Conservation (phyloP, 2,888 invertebrate genomes). For the Slavum lentiscoides region DNA sequence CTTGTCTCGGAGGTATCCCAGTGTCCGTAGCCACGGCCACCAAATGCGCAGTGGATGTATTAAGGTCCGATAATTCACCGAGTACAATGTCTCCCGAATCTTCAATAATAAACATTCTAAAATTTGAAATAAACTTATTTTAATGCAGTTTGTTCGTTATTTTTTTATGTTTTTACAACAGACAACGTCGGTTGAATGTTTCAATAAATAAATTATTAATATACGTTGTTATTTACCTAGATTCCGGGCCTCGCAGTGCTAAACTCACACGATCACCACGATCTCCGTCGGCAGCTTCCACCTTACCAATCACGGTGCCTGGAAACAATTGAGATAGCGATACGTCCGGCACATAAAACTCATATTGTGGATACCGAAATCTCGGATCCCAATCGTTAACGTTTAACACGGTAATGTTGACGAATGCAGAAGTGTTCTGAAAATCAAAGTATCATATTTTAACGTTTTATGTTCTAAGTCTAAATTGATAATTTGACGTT, state of each 20-base stretch:
- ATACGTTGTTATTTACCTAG: constrained; percentile 62
- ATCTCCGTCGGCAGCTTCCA: constrained; percentile 89
- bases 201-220: not conserved
- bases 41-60: constrained; percentile 70
- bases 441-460: constrained; percentile 56
- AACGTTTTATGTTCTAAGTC: too few species aligned
- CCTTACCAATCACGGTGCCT: constrained; percentile 60
- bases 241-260: constrained; percentile 72
- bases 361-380: constrained; percentile 84
- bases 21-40: constrained; percentile 83
- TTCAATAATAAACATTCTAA: constrained; percentile 69
- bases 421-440: constrained; percentile 81
- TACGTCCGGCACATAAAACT: constrained; percentile 68
- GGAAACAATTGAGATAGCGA: constrained; percentile 56
- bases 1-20: constrained; percentile 79
- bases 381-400: constrained; percentile 94
- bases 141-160: too few species aligned
- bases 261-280: constrained; percentile 73
- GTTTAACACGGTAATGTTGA: constrained; percentile 79
- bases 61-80: constrained; percentile 60
- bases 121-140: constrained; percentile 46
- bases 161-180: too few species aligned
- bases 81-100: constrained; percentile 69
- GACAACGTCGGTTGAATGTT: too few species aligned
- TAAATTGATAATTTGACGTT: too few species aligned